Percentiles rank a stretch among this genome's conserved stretches.
phyloP scores from a whole-genome alignment of 2,113 vertebrate species.

The Ageneiosus marmoratus region DNA sequence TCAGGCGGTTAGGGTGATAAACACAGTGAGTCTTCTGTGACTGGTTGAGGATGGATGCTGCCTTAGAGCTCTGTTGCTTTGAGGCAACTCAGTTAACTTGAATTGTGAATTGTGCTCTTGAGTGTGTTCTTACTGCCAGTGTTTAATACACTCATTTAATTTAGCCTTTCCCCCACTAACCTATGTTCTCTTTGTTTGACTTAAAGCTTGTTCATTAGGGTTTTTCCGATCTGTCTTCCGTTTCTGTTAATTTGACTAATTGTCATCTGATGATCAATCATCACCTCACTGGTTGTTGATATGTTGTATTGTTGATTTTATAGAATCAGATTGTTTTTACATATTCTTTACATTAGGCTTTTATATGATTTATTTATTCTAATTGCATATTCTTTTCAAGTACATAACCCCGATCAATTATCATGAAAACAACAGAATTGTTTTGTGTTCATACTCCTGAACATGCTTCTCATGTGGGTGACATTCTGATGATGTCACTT shows the following conservation, averaged over 20 bases:
- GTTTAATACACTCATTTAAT: neutral
- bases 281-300: neutral
- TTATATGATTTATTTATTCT: neutral
- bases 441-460: neutral
- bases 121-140: neutral
- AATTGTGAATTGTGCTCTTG: neutral
- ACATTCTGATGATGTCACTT: constrained; percentile 21
- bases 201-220: neutral
- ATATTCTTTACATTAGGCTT: neutral
- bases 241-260: neutral
- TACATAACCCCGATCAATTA: neutral
- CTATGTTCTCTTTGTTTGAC: neutral
- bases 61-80: neutral
- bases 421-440: neutral
- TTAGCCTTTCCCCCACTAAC: neutral
- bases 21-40: neutral
- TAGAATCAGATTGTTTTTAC: too few species aligned
- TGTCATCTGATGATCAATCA: neutral
- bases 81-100: neutral
- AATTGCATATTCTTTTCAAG: neutral
- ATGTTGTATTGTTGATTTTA: neutral
- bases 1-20: neutral
- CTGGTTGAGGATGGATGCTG: neutral
- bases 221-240: neutral
- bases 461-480: neutral